Evolutionary conservation across 2,113 vertebrate genomes (phyloP), one percentile per base, ranked within the genome.

Genomic region (Ascaphus truei): DNA sequence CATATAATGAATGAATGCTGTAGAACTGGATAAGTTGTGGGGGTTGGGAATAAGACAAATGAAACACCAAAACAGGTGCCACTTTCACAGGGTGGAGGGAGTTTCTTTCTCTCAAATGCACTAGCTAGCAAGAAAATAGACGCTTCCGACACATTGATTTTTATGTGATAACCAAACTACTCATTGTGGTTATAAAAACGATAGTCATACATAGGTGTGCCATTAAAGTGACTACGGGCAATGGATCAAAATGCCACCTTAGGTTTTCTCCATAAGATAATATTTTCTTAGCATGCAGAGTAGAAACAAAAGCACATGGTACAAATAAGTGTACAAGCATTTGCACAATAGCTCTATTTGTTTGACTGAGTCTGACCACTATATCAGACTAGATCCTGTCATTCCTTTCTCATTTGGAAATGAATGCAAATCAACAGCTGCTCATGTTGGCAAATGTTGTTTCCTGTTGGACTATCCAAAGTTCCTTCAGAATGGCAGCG

Each of bases 351-450:
- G 61, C 51, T 51, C 29, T 31, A 47, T 76, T 30, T 65, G 68
- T 80, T 77, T 71, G 74, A 18, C 55, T 74, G 79, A 76, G 23
- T 56, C 80, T 81, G 77, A 83, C 77, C 73, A 78, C 73, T 75
- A 77, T 76, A 75, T 81, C 82, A 81, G 83, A 79, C 69, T 75
- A 68, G 51, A 72, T 73, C 56, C 64, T 80, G 75, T 79, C 77
- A 78, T 79, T 76, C 78, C 72, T 71, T 85, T 82, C 74, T 77
- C 76, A 79, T 81, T 83, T 80, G 76, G 60, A 77, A 81, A 83
- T 77, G 80, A 84, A 84, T 87, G 79, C 79, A 81, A 79, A 84
- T 81, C 74, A 81, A 77, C 85, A 86, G 84, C 84, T 87, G 85
- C 83, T 81, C 84, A 83, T 83, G 81, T 78, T 84, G 83, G 79